Percentiles rank a stretch among this genome's conserved stretches.
Conservation (phyloP, 2,888 invertebrate species). For the Piscicola geometra region DNA sequence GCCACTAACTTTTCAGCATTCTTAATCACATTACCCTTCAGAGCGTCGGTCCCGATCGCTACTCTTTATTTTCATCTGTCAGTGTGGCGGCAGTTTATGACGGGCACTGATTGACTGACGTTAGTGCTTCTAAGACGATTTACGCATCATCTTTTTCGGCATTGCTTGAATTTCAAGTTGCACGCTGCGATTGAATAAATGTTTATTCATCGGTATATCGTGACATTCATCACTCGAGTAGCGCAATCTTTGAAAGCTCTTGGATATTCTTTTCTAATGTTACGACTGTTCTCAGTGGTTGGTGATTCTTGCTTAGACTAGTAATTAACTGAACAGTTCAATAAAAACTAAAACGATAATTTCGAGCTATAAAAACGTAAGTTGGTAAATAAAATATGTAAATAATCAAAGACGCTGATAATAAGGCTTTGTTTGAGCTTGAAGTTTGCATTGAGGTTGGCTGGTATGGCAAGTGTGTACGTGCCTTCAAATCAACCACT, state of each 20-base stretch:
- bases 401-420: no score
- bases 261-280: neutral
- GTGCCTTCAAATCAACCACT: no score
- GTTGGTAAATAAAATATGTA: neutral
- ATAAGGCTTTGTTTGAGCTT: no score
- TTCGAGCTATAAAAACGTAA: neutral
- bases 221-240: neutral
- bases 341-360: neutral
- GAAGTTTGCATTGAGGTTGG: no score
- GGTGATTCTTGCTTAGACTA: neutral
- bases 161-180: slow-evolving; percentile 15
- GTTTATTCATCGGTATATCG: neutral
- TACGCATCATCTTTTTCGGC: neutral
- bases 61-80: neutral
- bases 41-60: neutral
- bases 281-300: slow-evolving; percentile 13
- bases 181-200: slow-evolving; percentile 12
- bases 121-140: neutral
- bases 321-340: neutral
- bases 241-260: slow-evolving; percentile 1
- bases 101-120: neutral
- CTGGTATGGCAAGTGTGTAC: no score
- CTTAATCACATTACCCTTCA: no score
- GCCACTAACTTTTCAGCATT: neutral
- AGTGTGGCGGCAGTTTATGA: neutral